A percentile compares a stretch with the other conserved stretches of the same genome.
These are phyloP conservation scores for Hemiprocne comata DNA, from an alignment of 2,113 vertebrate species.

Conservation along the genomic window DNA sequence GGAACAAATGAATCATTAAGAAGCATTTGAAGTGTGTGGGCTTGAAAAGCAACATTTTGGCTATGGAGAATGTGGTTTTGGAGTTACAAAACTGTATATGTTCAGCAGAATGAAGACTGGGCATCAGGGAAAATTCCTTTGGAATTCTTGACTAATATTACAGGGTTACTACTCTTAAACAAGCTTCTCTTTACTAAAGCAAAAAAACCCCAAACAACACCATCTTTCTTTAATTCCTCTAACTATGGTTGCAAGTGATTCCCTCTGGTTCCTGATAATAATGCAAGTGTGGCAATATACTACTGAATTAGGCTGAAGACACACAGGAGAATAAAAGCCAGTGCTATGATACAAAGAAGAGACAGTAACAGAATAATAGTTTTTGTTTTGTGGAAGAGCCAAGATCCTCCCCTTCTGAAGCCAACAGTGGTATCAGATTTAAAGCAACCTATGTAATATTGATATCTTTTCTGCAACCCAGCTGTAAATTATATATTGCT, in stretches of 20 bases:
- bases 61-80: not conserved
- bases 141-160: not conserved
- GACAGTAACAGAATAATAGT: not conserved
- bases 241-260: not conserved
- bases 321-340: not conserved
- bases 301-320: not conserved
- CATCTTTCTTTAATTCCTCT: not conserved
- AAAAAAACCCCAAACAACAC: not conserved
- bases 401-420: not conserved
- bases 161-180: not conserved
- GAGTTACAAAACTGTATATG: not conserved
- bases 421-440: not conserved
- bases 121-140: not conserved
- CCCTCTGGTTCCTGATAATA: not conserved
- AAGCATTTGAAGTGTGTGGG: not conserved
- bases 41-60: not conserved
- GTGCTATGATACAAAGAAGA: not conserved
- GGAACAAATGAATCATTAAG: constrained; percentile 11
- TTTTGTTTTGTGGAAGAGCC: not conserved
- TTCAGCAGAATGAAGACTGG: not conserved
- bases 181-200: not conserved
- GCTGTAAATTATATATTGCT: not conserved
- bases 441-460: not conserved
- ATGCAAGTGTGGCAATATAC: not conserved
- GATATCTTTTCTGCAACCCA: not conserved